Evolutionary conservation across 2,113 vertebrate species (phyloP), one percentile per base, ranked within the genome.

Genomic region (Eudyptes chrysolophus): DNA sequence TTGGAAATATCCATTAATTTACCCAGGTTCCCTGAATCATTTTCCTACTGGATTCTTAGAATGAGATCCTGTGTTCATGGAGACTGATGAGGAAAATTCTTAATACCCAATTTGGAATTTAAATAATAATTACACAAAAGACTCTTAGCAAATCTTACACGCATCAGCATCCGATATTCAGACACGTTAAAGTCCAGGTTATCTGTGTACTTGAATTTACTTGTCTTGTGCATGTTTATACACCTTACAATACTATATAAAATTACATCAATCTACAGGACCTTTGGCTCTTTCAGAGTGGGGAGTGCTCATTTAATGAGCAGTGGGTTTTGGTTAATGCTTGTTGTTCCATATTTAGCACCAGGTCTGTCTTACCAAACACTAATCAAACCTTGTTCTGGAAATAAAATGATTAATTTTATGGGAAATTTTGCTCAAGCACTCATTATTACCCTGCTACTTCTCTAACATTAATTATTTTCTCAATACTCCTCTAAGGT

Each of bases 1-100:
- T 2, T 66, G 4, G 10, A 76, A 83, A 65, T 54, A 46, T n/a
- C 21, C 2, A 22, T 30, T 32, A 48, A 2, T 32, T 86, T 92
- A 55, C 10, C 0, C 9, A 57, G 2, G 5, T 58, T 85, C 3
- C 2, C 25, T 16, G 17, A 29, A 29, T 27, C 0, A 4, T 92
- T 94, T 71, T 68, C 27, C 3, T 75, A 14, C 6, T 26, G 6
- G 2, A 60, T 38, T 82, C 8, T 38, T n/a, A 48, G 10, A 69
- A 44, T 16, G 8, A 76, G 3, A 51, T 15, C 16, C 1, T 51
- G 7, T 51, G 20, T 5, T 34, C 20, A 54, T 11, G 2, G 13
- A 62, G 70, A 22, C 21, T 44, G 68, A 8, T 32, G 11, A 48
- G 27, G 27, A 62, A 77, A 70, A 40, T 0, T 61, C 5, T 65